These are phyloP conservation scores for Trisateles emortualis DNA, from an alignment of 2,888 invertebrate species.

Conservation along the genomic window DNA sequence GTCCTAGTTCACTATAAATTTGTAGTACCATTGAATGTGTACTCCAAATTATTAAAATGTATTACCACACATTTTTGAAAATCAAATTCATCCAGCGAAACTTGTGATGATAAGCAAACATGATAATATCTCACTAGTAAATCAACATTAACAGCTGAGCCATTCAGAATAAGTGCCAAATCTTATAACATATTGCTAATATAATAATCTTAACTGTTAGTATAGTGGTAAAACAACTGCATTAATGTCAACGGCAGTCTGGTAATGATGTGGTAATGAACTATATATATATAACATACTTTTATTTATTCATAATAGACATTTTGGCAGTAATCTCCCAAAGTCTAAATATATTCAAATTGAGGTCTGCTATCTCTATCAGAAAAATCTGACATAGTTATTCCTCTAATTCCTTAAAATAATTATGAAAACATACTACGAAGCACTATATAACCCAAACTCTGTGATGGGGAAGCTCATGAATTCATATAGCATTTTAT, in stretches of 20 bases:
- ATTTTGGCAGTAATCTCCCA: constrained; percentile 15
- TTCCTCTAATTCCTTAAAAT: constrained; percentile 48
- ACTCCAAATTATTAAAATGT: constrained; percentile 43
- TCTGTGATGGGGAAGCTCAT: constrained; percentile 47
- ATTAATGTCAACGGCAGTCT: constrained; percentile 38
- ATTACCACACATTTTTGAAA: constrained; percentile 18
- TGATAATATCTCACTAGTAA: constrained; percentile 15
- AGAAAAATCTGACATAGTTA: constrained; percentile 43
- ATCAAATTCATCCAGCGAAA: constrained; percentile 28
- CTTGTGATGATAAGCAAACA: constrained; percentile 28
- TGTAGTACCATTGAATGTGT: constrained; percentile 50
- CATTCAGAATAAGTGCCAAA: constrained; percentile 20
- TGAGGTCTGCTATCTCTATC: constrained; percentile 40
- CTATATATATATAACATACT: constrained; percentile 34
- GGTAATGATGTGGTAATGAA: constrained; percentile 24
- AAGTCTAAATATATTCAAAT: constrained; percentile 51
- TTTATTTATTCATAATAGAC: constrained; percentile 22
- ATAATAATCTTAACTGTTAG: constrained; percentile 14
- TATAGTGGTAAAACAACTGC: constrained; percentile 43
- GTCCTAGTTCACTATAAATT: constrained; percentile 73
- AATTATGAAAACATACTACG: constrained; percentile 54
- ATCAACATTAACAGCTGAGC: constrained; percentile 23
- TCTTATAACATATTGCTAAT: constrained; percentile 16
- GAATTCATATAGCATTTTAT: constrained; percentile 48
- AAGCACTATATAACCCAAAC: constrained; percentile 55